Base-by-base conservation (phyloP, 1,140 invertebrate genomes). In the Hycleus cichorii region DNA sequence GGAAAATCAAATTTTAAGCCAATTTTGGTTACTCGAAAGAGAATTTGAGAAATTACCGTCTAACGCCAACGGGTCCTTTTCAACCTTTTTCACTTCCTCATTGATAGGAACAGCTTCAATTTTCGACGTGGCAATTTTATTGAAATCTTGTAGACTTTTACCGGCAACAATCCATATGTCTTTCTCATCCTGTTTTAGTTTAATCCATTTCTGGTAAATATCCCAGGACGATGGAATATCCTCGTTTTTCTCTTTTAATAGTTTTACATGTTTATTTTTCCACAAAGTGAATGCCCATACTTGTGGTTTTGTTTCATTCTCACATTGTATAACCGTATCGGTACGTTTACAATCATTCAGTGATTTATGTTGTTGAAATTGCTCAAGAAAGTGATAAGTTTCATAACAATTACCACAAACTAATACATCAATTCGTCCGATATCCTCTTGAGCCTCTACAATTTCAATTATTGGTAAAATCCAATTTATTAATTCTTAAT, bases 241-340 rank as follows among this genome's bases (percentile, higher is more conserved):
- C 40, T 75, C 72, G 4, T 55, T 77, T 75, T 59, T 49, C 47
- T 43, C 25, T 12, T 59, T 61, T 48, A 62, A 62, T 59, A 76
- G 69, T 42, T n/a, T 42, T 6, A 73, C 47, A 57, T 81, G 77
- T 43, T 83, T 80, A 10, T 80, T 78, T 69, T 90, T 91, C 88
- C 88, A 91, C 25, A 91, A 66, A 8, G 89, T 76, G 71, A 90
- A 91, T 45, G 87, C 88, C 88, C 89, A 90, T 2, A 90, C 84
- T 75, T 89, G 86, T 9, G 87, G 84, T 74, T 89, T 89, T 52
- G 81, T 82, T 74, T 90, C 88, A 72, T 83, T 58, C 27, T 66
- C 65, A 46, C 61, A 67, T 39, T 49, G 49, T 32, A 62, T 51
- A 5, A 32, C 10, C 55, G 51, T 43, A 71, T 18, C 40, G 53